Base-by-base conservation (phyloP, 2,797 vertebrate genomes). In the Neosilurus mollespiculum region DNA sequence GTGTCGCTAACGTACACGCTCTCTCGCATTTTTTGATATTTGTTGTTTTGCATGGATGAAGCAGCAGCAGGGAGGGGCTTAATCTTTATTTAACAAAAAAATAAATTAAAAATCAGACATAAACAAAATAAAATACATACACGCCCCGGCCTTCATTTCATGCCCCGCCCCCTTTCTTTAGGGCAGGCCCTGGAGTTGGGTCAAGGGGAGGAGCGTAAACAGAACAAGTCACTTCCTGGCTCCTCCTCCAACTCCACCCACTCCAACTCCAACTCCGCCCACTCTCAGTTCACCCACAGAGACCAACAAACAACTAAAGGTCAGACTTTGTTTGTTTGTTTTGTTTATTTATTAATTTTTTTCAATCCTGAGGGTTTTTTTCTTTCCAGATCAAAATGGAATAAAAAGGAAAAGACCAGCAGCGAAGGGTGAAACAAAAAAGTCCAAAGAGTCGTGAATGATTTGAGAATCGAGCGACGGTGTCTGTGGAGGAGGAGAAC, bases 361-460 rank as follows among this genome's bases (percentile, higher is more conserved):
- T 2, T 51, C 18, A 54, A 12, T 16, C 12, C 14, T 24, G 26
- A 75, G 24, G 16, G 0, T 56, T 12, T 37, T 37, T 54, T 72
- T 70, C 59, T 80, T 72, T 83, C 69, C 86, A 86, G 86, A 86
- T 66, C 86, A 86, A 69, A 77, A 78, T 56, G 88, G 88, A 62
- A 51, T 82, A 22, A 91, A 91, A 85, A 89, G 90, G 86, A 91
- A 88, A 86, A 85, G 71, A 78, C 78, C 82, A 24, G 56, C 80
- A 8, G 34, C 58, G 61, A 83, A 84, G 37, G 80, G 81, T 26
- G 88, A 88, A 71, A 77, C 84, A 37, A 89, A 88, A 85, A 89
- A 88, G 70, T 20, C 80, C 79, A 89, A 82, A 78, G 83, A 87
- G 26, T 85, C 81, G 10, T 88, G 85, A 86, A 70, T 65, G 71